These are phyloP conservation scores for Tangara arthus DNA, from an alignment of 2,797 vertebrate genomes.

Conservation along the genomic window DNA sequence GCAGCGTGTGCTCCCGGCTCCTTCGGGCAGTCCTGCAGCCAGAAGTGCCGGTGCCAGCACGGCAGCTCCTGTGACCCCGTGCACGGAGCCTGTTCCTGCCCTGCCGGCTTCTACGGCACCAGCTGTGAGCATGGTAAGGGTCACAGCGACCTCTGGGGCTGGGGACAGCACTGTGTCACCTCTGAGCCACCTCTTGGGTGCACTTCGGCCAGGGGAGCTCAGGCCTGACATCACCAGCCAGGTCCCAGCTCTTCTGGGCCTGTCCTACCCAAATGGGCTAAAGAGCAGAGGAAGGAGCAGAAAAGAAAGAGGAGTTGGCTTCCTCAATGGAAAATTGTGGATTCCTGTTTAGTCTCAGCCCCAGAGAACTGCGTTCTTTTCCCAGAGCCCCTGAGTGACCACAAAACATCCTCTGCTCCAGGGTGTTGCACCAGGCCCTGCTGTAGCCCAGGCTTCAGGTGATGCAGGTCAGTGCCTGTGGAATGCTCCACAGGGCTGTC, in stretches of 20 bases:
- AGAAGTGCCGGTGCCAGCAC: constrained; percentile 61
- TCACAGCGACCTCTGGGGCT: accelerated
- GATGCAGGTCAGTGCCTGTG: background rate
- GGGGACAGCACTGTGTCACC: background rate
- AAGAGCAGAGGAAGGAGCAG: background rate
- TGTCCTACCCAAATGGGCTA: background rate
- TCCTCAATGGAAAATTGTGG: background rate
- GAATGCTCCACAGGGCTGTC: background rate
- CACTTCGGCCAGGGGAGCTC: background rate
- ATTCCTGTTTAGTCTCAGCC: background rate
- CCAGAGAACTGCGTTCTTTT: background rate
- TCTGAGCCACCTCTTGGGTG: accelerated
- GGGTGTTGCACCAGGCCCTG: background rate
- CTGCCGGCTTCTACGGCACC: constrained; percentile 38
- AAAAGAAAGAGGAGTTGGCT: background rate
- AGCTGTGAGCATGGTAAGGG: constrained; percentile 67
- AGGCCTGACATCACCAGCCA: background rate
- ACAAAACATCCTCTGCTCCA: accelerated
- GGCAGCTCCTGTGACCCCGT: constrained; percentile 52
- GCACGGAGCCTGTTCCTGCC: constrained; percentile 61
- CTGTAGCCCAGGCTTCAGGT: no score
- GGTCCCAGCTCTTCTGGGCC: background rate
- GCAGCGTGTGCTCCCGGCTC: constrained; percentile 44
- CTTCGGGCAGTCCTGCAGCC: constrained; percentile 47
- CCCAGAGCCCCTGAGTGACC: background rate